A percentile compares a stretch with the other conserved stretches of the same genome.
phyloP scores from a whole-genome alignment of 2,888 invertebrate genomes.

The Oxycera nigricornis region DNA sequence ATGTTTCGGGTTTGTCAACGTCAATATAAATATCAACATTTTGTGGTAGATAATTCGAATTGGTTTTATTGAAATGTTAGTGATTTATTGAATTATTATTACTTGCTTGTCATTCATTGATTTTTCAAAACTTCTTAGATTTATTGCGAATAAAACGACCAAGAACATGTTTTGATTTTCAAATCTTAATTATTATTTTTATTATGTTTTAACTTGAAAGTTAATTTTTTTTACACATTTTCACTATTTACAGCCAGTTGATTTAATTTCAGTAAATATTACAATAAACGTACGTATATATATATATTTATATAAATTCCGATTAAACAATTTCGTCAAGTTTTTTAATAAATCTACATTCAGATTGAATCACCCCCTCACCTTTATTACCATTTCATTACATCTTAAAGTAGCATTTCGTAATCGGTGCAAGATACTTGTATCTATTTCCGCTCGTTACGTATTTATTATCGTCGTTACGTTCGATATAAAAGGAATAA shows the following conservation, averaged over 20 bases:
- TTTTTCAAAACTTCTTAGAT: no score
- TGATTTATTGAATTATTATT: no score
- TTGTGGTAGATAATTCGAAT: no score
- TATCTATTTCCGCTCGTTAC: not conserved
- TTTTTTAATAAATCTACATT: not conserved
- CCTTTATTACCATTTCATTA: not conserved
- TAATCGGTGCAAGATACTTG: not conserved
- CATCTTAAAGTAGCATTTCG: not conserved
- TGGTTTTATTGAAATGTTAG: no score
- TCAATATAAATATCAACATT: no score
- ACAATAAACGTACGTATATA: not conserved
- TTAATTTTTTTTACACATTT: no score
- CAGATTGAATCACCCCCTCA: not conserved
- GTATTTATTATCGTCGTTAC: not conserved
- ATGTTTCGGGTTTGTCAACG: no score
- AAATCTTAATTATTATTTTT: not conserved
- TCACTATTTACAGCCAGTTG: conserved; percentile 50
- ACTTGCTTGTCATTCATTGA: no score
- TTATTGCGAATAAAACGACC: no score
- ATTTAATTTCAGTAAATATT: not conserved
- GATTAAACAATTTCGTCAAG: not conserved
- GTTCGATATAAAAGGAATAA: not conserved
- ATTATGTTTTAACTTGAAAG: conserved; percentile 41
- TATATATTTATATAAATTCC: not conserved
- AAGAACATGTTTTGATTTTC: not conserved